Evolutionary conservation across 2,888 invertebrate genomes (phyloP).

Genomic region (Dicyrtomina minuta): DNA sequence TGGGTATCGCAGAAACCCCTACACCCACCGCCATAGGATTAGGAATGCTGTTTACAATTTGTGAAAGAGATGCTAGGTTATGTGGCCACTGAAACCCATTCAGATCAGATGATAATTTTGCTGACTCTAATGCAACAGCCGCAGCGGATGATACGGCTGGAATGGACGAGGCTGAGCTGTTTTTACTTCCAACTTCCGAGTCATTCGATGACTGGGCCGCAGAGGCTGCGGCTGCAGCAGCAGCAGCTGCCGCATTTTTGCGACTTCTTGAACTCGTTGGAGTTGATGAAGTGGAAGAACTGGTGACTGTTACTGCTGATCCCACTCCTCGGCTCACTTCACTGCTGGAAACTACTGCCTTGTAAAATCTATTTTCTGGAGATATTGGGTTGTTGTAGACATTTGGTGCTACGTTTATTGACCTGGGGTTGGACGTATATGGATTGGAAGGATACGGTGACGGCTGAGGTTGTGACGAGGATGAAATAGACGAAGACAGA

Average conservation of each 20-base stretch:
- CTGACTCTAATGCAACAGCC: conserved; percentile 41
- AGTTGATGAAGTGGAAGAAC: conserved; percentile 25
- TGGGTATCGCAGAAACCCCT: conserved; percentile 33
- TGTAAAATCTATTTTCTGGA: conserved; percentile 40
- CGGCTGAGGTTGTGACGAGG: conserved; percentile 34
- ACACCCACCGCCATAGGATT: conserved; percentile 41
- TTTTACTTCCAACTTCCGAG: conserved; percentile 23
- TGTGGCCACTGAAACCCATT: conserved; percentile 51
- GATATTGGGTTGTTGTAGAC: conserved; percentile 48
- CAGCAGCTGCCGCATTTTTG: conserved; percentile 33
- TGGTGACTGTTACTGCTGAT: not conserved
- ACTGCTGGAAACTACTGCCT: conserved; percentile 26
- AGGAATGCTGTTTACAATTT: conserved; percentile 53
- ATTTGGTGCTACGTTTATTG: conserved; percentile 50
- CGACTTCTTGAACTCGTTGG: conserved; percentile 40
- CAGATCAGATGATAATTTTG: conserved; percentile 41
- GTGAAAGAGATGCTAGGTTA: conserved; percentile 50
- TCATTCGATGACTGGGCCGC: conserved; percentile 12
- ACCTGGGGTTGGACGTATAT: conserved; percentile 50
- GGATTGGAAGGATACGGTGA: conserved; percentile 50
- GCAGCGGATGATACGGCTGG: conserved; percentile 41
- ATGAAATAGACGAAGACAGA: conserved; percentile 14
- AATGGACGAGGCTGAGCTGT: conserved; percentile 32
- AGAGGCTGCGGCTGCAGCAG: conserved; percentile 18
- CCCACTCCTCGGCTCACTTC: conserved; percentile 33